phyloP scores from a whole-genome alignment of 2,113 vertebrate genomes.

The Pseudois nayaur region DNA sequence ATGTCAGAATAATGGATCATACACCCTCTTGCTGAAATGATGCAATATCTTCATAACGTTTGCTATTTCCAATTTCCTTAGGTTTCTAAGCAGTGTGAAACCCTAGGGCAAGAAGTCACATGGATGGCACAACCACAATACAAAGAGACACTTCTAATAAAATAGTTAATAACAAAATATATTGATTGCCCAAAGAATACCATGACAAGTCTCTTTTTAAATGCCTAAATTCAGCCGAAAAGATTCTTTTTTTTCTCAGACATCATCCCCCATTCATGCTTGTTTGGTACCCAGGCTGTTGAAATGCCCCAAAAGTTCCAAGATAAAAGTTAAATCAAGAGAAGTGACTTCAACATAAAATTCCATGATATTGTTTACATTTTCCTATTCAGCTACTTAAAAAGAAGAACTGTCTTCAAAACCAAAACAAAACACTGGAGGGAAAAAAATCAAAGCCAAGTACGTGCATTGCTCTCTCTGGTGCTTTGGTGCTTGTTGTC shows the following conservation, averaged over 20 bases:
- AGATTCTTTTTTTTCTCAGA: constrained; percentile 40
- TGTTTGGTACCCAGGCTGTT: not conserved
- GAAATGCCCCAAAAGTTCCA: constrained; percentile 22
- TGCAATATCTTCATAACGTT: not conserved
- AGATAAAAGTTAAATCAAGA: constrained; percentile 59
- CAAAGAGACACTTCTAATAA: constrained; percentile 20
- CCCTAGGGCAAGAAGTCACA: not conserved
- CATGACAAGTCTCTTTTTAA: not conserved
- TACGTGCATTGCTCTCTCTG: not conserved
- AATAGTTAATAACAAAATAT: constrained; percentile 17
- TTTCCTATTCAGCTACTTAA: not conserved
- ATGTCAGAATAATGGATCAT: constrained; percentile 68
- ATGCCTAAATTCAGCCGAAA: not conserved
- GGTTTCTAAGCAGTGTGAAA: constrained; percentile 56
- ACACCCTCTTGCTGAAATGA: constrained; percentile 53
- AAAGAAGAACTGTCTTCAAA: not conserved
- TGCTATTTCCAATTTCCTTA: constrained; percentile 45
- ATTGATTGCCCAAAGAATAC: not conserved
- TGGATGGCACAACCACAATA: not conserved
- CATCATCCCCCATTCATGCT: constrained; percentile 21
- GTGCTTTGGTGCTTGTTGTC: not conserved
- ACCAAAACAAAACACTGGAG: not conserved
- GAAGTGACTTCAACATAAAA: constrained; percentile 56
- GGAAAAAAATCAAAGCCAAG: not conserved
- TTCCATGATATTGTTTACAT: not conserved